Percentiles rank a stretch among this genome's conserved stretches.
phyloP scores from a whole-genome alignment of 2,888 invertebrate genomes.

The Nemoura dubitans region DNA sequence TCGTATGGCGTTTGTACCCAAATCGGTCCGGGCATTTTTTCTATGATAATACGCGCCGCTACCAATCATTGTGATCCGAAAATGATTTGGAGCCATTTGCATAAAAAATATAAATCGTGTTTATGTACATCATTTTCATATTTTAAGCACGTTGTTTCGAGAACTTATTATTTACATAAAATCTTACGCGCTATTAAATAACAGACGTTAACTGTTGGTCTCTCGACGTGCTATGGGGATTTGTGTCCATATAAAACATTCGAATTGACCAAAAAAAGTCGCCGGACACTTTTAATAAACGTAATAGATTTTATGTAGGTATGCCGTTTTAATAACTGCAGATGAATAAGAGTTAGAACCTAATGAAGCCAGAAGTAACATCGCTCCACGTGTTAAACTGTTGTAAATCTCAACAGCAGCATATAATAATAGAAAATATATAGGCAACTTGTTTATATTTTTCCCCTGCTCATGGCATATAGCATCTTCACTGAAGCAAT shows the following conservation, averaged over 20 bases:
- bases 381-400: background rate
- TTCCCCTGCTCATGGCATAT: background rate
- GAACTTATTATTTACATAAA: slow-evolving; percentile 12
- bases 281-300: background rate
- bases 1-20: background rate
- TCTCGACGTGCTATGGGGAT: background rate
- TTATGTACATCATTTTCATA: background rate
- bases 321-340: background rate
- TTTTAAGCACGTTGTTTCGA: background rate
- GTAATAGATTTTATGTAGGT: background rate
- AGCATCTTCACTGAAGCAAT: background rate
- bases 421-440: background rate
- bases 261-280: background rate
- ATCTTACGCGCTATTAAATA: background rate
- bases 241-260: background rate
- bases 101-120: background rate
- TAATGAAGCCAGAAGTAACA: background rate
- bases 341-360: background rate
- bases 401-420: background rate
- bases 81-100: background rate
- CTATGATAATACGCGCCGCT: too few species aligned
- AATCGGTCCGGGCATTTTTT: background rate
- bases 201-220: background rate
- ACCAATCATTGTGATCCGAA: background rate
- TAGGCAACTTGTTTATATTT: too few species aligned